Percentiles rank a stretch among this genome's conserved stretches.
Evolutionary conservation across 2,888 invertebrate genomes (phyloP).

Genomic region (Trissolcus brochymenae): DNA sequence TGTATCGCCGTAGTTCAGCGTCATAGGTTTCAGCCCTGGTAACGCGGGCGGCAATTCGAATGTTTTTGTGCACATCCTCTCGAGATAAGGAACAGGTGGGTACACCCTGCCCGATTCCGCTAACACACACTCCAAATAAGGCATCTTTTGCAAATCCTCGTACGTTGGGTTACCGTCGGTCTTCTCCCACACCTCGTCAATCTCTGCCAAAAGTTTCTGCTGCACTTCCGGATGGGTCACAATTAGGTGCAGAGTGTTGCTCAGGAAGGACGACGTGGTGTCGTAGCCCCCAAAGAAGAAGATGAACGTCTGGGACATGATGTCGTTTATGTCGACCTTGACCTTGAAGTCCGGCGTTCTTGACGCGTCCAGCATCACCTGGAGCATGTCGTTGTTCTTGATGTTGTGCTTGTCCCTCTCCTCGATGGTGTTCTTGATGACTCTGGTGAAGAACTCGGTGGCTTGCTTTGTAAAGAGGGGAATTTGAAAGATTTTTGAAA

Average conservation of each 20-base stretch:
- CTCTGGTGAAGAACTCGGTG: constrained; percentile 58
- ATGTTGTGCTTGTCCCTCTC: constrained; percentile 61
- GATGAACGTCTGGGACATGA: constrained; percentile 76
- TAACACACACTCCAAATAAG: constrained; percentile 79
- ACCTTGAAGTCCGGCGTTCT: constrained; percentile 37
- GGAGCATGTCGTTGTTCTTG: constrained; percentile 79
- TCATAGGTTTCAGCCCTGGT: constrained; percentile 64
- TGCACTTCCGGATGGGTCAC: constrained; percentile 75
- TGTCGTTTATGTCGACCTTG: constrained; percentile 62
- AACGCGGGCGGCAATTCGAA: constrained; percentile 67
- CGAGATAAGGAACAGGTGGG: constrained; percentile 64
- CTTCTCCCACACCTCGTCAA: constrained; percentile 65
- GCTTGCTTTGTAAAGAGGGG: constrained; percentile 41
- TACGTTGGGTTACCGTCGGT: constrained; percentile 73
- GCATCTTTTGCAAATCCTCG: constrained; percentile 76
- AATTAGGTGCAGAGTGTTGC: constrained; percentile 63
- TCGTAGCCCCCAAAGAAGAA: constrained; percentile 71
- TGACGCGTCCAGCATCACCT: constrained; percentile 78
- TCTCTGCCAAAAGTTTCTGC: constrained; percentile 71
- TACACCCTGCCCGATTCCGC: constrained; percentile 66
- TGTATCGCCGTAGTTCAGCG: constrained; percentile 64
- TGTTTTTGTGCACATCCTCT: constrained; percentile 65
- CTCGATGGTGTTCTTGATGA: constrained; percentile 60
- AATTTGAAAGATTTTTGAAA: constrained; percentile 33
- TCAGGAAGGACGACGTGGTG: constrained; percentile 64